Evolutionary conservation across 2,113 vertebrate species (phyloP).

Genomic region (Pangasianodon hypophthalmus): DNA sequence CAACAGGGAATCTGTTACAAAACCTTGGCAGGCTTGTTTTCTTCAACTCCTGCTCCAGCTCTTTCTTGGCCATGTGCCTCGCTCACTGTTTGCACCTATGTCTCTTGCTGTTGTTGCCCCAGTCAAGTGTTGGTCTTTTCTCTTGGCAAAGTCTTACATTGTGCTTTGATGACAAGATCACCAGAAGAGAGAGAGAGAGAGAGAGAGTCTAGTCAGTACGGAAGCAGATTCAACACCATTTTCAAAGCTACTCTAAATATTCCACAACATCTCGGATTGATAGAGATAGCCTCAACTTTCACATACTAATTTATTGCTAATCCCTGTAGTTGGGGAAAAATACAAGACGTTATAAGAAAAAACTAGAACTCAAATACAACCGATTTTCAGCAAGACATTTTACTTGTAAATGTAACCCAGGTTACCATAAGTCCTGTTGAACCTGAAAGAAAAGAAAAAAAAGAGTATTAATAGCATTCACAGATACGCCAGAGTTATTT

Average conservation of each 20-base stretch:
- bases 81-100: neutral
- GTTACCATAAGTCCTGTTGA: too few species aligned
- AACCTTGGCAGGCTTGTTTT: neutral
- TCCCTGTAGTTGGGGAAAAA: neutral
- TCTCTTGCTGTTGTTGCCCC: neutral
- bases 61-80: neutral
- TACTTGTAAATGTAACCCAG: too few species aligned
- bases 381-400: too few species aligned
- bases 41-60: neutral
- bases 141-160: neutral
- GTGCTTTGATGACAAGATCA: neutral
- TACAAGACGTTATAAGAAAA: neutral
- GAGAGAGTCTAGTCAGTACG: neutral
- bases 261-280: neutral
- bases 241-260: neutral
- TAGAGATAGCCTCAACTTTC: neutral
- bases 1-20: neutral
- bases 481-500: too few species aligned
- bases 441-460: too few species aligned
- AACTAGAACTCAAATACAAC: neutral
- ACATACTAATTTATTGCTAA: neutral
- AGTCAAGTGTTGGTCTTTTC: neutral
- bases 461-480: too few species aligned
- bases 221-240: constrained; percentile 5
- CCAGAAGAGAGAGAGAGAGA: neutral